Percentiles rank a stretch among this genome's conserved stretches.
Conservation (phyloP, 2,797 vertebrate genomes). For the Melanogrammus aeglefinus region DNA sequence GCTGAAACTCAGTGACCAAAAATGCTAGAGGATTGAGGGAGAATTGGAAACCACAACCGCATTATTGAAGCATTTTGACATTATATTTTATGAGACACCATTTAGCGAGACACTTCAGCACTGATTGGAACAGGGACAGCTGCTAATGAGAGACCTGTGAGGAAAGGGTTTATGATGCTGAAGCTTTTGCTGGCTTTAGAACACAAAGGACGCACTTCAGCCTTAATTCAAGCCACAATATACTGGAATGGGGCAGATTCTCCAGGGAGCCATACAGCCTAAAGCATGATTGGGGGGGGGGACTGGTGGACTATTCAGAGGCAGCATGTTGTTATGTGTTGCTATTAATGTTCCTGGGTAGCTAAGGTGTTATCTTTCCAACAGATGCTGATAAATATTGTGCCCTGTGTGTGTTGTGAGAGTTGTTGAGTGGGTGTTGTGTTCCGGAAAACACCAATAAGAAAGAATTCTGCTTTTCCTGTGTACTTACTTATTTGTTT, state of each 20-base stretch:
- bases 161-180: background rate
- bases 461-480: background rate
- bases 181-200: background rate
- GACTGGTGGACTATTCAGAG: background rate
- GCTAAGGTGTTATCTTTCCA: background rate
- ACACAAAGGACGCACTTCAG: background rate
- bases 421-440: background rate
- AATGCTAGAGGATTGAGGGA: background rate
- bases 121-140: background rate
- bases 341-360: background rate
- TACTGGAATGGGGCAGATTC: background rate
- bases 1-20: conserved; percentile 28
- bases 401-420: background rate
- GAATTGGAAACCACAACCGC: background rate
- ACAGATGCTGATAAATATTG: background rate
- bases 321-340: background rate
- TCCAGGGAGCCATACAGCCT: background rate
- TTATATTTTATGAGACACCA: background rate
- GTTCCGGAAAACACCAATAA: background rate
- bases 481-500: background rate
- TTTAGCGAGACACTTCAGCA: background rate
- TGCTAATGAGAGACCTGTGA: background rate
- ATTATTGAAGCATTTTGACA: background rate
- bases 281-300: background rate
- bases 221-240: background rate